These are phyloP conservation scores for Tenthredo scrophulariae DNA, from an alignment of 2,888 invertebrate species.

Conservation along the genomic window DNA sequence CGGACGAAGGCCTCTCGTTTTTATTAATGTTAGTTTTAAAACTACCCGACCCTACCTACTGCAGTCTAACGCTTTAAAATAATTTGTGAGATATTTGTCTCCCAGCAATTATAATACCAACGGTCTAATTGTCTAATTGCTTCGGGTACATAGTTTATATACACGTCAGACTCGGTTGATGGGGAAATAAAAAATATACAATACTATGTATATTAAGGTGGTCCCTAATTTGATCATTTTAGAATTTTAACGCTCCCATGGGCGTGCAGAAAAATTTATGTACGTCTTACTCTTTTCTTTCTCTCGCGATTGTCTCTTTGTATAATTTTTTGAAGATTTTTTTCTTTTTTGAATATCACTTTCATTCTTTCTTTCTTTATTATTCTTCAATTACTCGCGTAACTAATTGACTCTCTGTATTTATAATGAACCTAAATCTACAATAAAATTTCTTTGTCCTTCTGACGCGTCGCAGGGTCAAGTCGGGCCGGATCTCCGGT, in stretches of 20 bases:
- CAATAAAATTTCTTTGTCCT: slow-evolving; percentile 67
- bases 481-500: slow-evolving; percentile 83
- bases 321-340: not conserved
- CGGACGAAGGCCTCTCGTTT: not conserved
- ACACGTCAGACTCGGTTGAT: not conserved
- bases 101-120: not conserved
- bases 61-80: not conserved
- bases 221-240: too few species aligned
- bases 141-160: not conserved
- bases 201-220: not conserved
- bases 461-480: slow-evolving; percentile 76
- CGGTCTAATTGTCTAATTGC: not conserved
- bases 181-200: not conserved
- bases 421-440: not conserved
- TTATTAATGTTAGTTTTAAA: not conserved
- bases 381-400: not conserved
- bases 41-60: not conserved
- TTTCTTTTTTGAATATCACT: not conserved
- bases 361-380: not conserved
- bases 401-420: not conserved
- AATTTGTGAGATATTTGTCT: not conserved
- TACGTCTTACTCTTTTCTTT: not conserved
- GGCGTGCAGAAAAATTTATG: too few species aligned
- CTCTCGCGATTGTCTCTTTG: not conserved
- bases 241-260: too few species aligned